A percentile compares a stretch with the other conserved stretches of the same genome.
These are phyloP conservation scores for Regulus satrapa DNA, from an alignment of 2,113 vertebrate species.

Conservation along the genomic window DNA sequence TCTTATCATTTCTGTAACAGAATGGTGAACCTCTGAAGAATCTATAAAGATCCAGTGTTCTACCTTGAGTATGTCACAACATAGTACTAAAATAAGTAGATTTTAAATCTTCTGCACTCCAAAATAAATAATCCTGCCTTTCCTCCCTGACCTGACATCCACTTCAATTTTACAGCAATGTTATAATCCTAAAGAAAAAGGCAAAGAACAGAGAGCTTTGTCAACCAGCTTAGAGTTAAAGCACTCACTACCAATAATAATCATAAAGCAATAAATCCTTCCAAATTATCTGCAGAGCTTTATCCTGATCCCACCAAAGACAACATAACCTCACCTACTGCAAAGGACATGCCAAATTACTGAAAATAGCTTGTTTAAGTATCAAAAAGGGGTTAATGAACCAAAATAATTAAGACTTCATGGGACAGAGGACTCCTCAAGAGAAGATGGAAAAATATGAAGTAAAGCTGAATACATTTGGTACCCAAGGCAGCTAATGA, in stretches of 20 bases:
- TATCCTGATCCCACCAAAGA: neutral
- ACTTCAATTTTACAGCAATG: neutral
- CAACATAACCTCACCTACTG: neutral
- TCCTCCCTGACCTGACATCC: neutral
- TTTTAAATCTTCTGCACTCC: neutral
- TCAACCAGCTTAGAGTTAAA: neutral
- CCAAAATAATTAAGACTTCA: neutral
- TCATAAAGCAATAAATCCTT: neutral
- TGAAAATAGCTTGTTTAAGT: neutral
- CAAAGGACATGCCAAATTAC: neutral
- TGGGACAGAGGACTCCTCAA: neutral
- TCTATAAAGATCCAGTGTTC: neutral
- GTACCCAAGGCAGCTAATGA: neutral
- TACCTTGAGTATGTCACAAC: neutral
- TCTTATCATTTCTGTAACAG: neutral
- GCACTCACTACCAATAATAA: neutral
- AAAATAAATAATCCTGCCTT: neutral
- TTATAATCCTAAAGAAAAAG: neutral
- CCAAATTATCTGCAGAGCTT: neutral
- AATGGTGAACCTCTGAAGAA: neutral
- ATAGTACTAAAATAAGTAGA: neutral
- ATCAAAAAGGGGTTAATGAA: neutral
- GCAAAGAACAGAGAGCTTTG: neutral
- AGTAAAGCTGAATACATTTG: neutral
- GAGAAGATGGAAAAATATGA: neutral